Base-by-base conservation (phyloP, 2,797 vertebrate genomes). In the Aldrovandia affinis region DNA sequence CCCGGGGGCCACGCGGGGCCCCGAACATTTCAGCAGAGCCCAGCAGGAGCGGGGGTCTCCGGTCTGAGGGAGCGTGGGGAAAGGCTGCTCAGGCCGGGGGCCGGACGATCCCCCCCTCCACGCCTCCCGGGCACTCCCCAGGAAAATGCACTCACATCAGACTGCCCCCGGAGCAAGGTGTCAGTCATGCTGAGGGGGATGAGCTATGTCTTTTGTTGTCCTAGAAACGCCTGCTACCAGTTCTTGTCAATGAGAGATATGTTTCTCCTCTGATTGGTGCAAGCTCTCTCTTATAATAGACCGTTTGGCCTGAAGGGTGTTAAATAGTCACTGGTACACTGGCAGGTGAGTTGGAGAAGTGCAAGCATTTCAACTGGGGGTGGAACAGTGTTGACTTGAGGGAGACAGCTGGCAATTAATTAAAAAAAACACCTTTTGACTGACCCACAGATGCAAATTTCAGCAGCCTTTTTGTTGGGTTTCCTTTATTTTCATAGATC, bases 101-200 rank as follows among this genome's bases (percentile, higher is more conserved):
- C 6, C 39, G 44, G 20, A 36, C 50, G 4, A 52, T 12, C 50
- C 50, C 50, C 12, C 50, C 50, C 50, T 52, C 50, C 50, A 52
- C 50, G 50, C 50, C 12, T 12, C 50, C 50, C 12, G 50, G 50
- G 68, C 68, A 73, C 68, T 7, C 30, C 68, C 36, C 68, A 36
- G 36, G 68, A 73, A 73, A 39, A 39, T 22, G 18, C 28, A 14
- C 15, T 73, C 68, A 4, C 8, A 39, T 70, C 22, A 77, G 6
- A 14, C 73, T 9, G 2, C 73, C 39, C 39, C 73, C 20, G 6
- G 39, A n/a, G 42, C 22, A 20, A 47, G 73, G 20, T 47, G 42
- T 77, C 73, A 77, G 42, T 77, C 73, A 77, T 10, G n/a, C 42
- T 47, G 73, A 5, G n/a, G n/a, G n/a, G n/a, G n/a, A n/a, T n/a